Percentiles rank a stretch among this genome's conserved stretches.
Conservation (phyloP, 1,140 invertebrate species). For the Aphelinus certus region DNA sequence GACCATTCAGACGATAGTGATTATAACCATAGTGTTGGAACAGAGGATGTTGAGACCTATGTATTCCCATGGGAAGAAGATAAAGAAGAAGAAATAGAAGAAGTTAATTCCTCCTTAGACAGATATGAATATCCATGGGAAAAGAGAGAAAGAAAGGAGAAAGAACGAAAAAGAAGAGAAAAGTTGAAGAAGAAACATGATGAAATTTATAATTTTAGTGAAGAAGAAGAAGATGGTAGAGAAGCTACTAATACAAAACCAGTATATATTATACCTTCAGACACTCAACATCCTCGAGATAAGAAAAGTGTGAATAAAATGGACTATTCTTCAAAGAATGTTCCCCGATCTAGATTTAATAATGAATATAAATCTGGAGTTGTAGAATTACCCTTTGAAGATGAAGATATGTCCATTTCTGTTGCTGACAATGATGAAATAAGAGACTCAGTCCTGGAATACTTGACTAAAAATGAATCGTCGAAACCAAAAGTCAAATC, state of each 20-base stretch:
- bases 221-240: slow-evolving; percentile 35
- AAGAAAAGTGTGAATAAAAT: slow-evolving; percentile 37
- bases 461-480: slow-evolving; percentile 2
- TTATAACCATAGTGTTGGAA: slow-evolving; percentile 37
- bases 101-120: neutral
- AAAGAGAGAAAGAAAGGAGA: slow-evolving; percentile 44
- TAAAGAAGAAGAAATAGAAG: slow-evolving; percentile 25
- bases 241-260: slow-evolving; percentile 24
- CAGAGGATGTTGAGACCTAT: slow-evolving; percentile 43
- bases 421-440: slow-evolving; percentile 38
- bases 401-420: slow-evolving; percentile 11
- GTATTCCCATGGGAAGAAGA: slow-evolving; percentile 38
- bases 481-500: slow-evolving; percentile 11
- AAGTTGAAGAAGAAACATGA: slow-evolving; percentile 6
- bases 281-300: slow-evolving; percentile 33
- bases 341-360: slow-evolving; percentile 45
- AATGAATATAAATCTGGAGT: slow-evolving; percentile 45
- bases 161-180: slow-evolving; percentile 26
- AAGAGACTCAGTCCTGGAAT: slow-evolving; percentile 24
- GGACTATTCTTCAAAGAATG: slow-evolving; percentile 34
- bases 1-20: slow-evolving; percentile 39
- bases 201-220: slow-evolving; percentile 27
- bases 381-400: neutral
- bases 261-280: slow-evolving; percentile 39
- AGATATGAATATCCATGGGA: slow-evolving; percentile 59